Evolutionary conservation across 2,888 invertebrate genomes (phyloP).

Genomic region (Junonia oenone): DNA sequence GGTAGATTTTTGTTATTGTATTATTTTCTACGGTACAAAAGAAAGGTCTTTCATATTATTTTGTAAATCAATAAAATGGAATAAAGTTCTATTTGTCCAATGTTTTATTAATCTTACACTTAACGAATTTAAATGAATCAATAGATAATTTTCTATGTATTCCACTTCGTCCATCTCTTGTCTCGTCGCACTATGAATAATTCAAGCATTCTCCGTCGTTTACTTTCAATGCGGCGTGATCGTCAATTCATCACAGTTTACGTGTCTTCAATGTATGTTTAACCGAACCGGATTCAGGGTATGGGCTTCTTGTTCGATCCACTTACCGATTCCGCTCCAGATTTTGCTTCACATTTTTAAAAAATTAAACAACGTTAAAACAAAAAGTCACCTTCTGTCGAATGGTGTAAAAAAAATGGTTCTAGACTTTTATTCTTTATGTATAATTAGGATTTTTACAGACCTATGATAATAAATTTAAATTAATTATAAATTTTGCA

Average conservation of each 20-base stretch:
- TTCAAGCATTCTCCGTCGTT: slow-evolving; percentile 41
- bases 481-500: neutral
- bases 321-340: slow-evolving; percentile 12
- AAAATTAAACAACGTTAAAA: too few relatives aligned
- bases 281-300: slow-evolving; percentile 31
- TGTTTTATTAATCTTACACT: neutral
- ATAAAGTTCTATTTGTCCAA: neutral
- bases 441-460: too few relatives aligned
- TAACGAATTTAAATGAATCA: neutral
- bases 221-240: slow-evolving; percentile 42
- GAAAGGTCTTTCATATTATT: neutral
- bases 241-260: slow-evolving; percentile 45
- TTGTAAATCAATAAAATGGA: neutral
- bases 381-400: too few relatives aligned
- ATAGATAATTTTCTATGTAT: neutral
- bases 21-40: too few relatives aligned
- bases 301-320: slow-evolving; percentile 15
- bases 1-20: too few relatives aligned
- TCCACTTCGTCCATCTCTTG: slow-evolving; percentile 13
- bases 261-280: slow-evolving; percentile 34
- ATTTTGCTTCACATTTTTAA: neutral
- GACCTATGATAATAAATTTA: neutral
- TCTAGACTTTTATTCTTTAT: too few relatives aligned
- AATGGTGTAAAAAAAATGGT: too few relatives aligned
- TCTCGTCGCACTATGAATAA: slow-evolving; percentile 43